phyloP scores from a whole-genome alignment of 1,140 invertebrate species.

The Drosophila neocordata region DNA sequence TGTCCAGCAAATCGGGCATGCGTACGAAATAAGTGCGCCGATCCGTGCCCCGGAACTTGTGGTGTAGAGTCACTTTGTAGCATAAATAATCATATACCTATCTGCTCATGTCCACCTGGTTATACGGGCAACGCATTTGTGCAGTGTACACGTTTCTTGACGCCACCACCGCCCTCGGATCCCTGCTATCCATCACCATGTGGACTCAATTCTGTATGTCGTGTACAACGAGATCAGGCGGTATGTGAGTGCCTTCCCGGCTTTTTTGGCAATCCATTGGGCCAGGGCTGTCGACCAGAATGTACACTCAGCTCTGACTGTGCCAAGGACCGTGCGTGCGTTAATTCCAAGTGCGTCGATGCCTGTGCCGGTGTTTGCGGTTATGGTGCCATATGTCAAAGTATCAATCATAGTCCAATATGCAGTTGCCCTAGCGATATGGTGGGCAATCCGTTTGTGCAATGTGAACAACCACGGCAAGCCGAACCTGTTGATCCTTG shows the following conservation, averaged over 20 bases:
- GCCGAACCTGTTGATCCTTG: constrained; percentile 87
- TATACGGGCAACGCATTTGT: constrained; percentile 90
- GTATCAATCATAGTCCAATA: constrained; percentile 90
- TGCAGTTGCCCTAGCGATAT: constrained; percentile 86
- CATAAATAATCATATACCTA: constrained; percentile 87
- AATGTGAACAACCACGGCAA: constrained; percentile 84
- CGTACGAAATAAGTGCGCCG: constrained; percentile 85
- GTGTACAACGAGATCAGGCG: constrained; percentile 84
- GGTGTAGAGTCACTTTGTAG: constrained; percentile 86
- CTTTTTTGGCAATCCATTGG: constrained; percentile 92
- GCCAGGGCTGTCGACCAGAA: constrained; percentile 88
- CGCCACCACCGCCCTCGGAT: constrained; percentile 83
- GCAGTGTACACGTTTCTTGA: constrained; percentile 61
- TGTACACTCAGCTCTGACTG: constrained; percentile 92
- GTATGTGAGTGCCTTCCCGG: constrained; percentile 88
- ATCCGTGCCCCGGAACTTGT: constrained; percentile 85
- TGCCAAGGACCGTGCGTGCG: constrained; percentile 89
- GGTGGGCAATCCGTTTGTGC: constrained; percentile 90
- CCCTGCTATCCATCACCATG: constrained; percentile 90
- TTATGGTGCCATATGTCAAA: constrained; percentile 85
- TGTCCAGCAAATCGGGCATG: constrained; percentile 85
- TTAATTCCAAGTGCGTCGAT: constrained; percentile 91
- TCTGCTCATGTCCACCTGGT: constrained; percentile 86
- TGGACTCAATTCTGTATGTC: constrained; percentile 88
- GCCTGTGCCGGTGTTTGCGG: constrained; percentile 89